Evolutionary conservation across 2,113 vertebrate species (phyloP).

Genomic region (Siniperca knerii): DNA sequence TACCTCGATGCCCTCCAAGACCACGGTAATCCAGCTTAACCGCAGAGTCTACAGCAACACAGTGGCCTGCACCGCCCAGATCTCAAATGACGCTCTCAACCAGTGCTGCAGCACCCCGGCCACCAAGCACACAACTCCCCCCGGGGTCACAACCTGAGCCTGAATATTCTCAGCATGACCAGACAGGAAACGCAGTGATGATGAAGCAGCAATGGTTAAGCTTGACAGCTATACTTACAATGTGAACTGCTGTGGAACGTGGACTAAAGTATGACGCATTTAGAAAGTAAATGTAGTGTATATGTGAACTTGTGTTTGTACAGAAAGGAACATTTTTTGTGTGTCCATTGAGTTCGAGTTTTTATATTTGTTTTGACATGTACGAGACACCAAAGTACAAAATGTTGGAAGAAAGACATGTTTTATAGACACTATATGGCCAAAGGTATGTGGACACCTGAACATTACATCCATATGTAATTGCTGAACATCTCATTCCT

Average conservation of each 20-base stretch:
- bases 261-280: conserved; percentile 4
- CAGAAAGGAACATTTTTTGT: neutral
- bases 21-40: conserved; percentile 81
- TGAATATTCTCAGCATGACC: neutral
- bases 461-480: neutral
- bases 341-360: conserved; percentile 5
- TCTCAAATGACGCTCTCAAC: conserved; percentile 59
- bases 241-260: neutral
- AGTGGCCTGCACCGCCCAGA: conserved; percentile 68
- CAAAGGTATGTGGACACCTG: neutral
- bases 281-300: conserved; percentile 6
- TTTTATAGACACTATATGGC: neutral
- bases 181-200: neutral
- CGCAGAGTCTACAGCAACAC: conserved; percentile 77
- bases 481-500: neutral
- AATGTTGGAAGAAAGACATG: neutral
- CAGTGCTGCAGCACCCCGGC: conserved; percentile 37
- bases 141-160: conserved; percentile 38
- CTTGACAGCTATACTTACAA: too few species aligned
- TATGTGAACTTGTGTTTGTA: conserved; percentile 52
- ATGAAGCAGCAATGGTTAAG: neutral
- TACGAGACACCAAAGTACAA: conserved; percentile 1
- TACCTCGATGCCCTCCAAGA: conserved; percentile 80
- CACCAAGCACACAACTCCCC: conserved; percentile 41
- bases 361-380: neutral